These are phyloP conservation scores for Galeopterus variegatus DNA, from an alignment of 2,113 vertebrate genomes.

Conservation along the genomic window DNA sequence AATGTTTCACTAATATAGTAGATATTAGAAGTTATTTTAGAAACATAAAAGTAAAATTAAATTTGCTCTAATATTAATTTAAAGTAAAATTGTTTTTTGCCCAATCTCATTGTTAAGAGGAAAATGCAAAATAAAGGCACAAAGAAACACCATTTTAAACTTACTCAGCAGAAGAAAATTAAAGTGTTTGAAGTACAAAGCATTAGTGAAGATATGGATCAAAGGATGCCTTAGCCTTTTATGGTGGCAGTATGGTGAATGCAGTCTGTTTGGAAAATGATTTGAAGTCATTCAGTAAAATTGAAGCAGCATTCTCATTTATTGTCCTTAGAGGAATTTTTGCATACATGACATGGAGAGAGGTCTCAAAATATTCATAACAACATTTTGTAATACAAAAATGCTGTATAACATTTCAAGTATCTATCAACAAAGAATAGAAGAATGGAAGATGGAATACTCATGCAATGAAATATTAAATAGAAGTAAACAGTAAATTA, in stretches of 20 bases:
- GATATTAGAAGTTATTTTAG: constrained; percentile 3
- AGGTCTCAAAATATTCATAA: background rate
- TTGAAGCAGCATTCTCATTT: background rate
- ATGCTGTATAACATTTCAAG: background rate
- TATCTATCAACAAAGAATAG: background rate
- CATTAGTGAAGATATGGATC: background rate
- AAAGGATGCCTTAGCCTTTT: background rate
- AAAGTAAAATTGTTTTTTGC: constrained; percentile 21
- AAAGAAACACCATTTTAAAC: background rate
- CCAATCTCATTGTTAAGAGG: background rate
- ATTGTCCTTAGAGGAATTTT: background rate
- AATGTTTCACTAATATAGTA: background rate
- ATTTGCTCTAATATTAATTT: background rate
- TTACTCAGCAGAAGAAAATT: background rate
- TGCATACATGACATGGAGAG: background rate
- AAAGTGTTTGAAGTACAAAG: background rate
- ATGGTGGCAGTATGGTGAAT: background rate
- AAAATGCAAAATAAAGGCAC: background rate
- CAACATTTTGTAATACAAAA: background rate
- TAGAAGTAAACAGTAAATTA: background rate
- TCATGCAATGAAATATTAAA: background rate
- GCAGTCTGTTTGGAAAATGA: background rate
- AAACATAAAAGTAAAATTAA: background rate
- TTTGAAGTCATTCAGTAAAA: background rate
- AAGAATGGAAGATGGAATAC: background rate